phyloP scores from a whole-genome alignment of 2,113 vertebrate genomes.

The Platanista minor region DNA sequence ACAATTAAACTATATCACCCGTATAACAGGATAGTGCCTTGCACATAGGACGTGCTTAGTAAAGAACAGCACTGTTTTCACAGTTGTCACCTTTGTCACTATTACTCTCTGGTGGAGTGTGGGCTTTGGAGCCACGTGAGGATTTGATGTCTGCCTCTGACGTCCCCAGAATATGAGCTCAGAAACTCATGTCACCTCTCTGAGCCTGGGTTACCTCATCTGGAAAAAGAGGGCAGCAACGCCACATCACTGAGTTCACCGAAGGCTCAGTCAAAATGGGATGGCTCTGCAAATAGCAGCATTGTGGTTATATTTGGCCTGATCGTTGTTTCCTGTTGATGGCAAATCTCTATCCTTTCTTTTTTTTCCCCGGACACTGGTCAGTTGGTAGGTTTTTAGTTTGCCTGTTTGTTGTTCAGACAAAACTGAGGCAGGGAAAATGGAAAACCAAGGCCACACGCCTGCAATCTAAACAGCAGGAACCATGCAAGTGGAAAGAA shows the following conservation, averaged over 20 bases:
- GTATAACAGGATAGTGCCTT: not conserved
- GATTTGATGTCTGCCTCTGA: not conserved
- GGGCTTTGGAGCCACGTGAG: not conserved
- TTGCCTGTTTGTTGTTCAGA: constrained; percentile 47
- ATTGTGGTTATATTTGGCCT: not conserved
- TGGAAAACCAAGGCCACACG: constrained; percentile 82
- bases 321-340: not conserved
- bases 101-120: not conserved
- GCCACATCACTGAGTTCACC: not conserved
- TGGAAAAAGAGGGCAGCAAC: not conserved
- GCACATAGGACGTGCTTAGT: not conserved
- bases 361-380: accelerated
- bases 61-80: not conserved
- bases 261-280: accelerated
- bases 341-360: not conserved
- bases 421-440: constrained; percentile 67
- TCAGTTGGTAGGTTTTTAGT: constrained; percentile 1
- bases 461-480: constrained; percentile 82
- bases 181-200: not conserved
- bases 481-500: constrained; percentile 86
- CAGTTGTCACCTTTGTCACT: not conserved
- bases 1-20: not conserved
- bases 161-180: not conserved
- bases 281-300: not conserved
- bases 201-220: not conserved